phyloP scores from a whole-genome alignment of 2,797 vertebrate genomes.

The Alfaro cultratus region DNA sequence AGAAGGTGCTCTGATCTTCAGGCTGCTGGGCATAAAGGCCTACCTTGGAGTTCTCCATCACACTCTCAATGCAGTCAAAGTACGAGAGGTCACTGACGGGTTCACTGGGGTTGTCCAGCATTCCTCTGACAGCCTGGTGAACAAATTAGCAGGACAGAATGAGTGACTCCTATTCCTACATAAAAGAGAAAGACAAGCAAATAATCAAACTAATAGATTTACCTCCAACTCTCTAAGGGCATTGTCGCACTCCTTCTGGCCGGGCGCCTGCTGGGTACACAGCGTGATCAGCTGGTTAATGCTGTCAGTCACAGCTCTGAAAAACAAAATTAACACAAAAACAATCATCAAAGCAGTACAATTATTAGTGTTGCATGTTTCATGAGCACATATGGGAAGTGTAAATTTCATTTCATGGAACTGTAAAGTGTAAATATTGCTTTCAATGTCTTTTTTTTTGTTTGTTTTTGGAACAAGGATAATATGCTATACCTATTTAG shows the following conservation, averaged over 20 bases:
- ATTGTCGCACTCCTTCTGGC: slow-evolving; percentile 98
- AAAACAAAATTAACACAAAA: slow-evolving; percentile 23
- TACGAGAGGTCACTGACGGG: slow-evolving; percentile 97
- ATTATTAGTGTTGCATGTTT: background rate
- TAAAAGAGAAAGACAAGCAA: background rate
- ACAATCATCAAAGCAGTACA: background rate
- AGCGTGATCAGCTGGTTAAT: slow-evolving; percentile 98
- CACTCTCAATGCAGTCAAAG: slow-evolving; percentile 98
- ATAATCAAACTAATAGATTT: slow-evolving; percentile 22
- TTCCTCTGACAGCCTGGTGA: slow-evolving; percentile 91
- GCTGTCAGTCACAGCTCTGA: slow-evolving; percentile 97
- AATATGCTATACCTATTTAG: background rate
- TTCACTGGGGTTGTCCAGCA: slow-evolving; percentile 96
- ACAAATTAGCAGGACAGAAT: background rate
- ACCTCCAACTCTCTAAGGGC: slow-evolving; percentile 97
- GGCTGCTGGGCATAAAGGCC: slow-evolving; percentile 7
- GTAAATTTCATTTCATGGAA: no score
- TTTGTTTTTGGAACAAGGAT: background rate
- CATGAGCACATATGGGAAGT: background rate
- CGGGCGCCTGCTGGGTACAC: slow-evolving; percentile 98
- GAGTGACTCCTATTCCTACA: background rate
- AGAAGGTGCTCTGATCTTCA: background rate
- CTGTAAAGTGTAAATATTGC: background rate
- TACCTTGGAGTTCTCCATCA: slow-evolving; percentile 99
- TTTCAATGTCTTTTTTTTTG: background rate